These are phyloP conservation scores for Eupithecia dodoneata DNA, from an alignment of 2,888 invertebrate species.

Conservation along the genomic window DNA sequence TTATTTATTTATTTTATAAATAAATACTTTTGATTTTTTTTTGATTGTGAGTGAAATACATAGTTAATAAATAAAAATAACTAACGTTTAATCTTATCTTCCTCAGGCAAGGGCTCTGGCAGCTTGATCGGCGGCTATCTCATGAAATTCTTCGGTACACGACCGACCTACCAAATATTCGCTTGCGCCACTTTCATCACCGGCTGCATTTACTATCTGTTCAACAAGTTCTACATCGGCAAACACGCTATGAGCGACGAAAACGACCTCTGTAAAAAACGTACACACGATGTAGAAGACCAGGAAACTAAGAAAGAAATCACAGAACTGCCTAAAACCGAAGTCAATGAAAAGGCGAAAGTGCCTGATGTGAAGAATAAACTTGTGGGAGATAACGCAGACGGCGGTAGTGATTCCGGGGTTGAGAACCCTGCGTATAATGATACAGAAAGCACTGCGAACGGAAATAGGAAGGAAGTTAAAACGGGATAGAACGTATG, in stretches of 20 bases:
- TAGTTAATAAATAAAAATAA: too few relatives aligned
- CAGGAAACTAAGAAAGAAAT: conserved; percentile 59
- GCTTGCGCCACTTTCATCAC: conserved; percentile 85
- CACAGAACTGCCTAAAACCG: conserved; percentile 63
- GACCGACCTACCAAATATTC: conserved; percentile 89
- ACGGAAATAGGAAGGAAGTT: conserved; percentile 54
- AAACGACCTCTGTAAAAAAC: conserved; percentile 84
- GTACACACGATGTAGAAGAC: conserved; percentile 68
- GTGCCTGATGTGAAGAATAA: conserved; percentile 47
- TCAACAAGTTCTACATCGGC: conserved; percentile 87
- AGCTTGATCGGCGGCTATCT: conserved; percentile 90
- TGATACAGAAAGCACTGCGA: conserved; percentile 61
- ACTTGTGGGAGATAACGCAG: conserved; percentile 64
- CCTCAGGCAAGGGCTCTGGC: conserved; percentile 89
- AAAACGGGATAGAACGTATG: conserved; percentile 33
- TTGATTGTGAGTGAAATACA: too few relatives aligned
- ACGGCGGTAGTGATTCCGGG: conserved; percentile 79
- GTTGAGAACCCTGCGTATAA: conserved; percentile 76
- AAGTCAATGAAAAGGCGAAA: conserved; percentile 26
- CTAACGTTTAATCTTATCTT: not conserved
- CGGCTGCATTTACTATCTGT: conserved; percentile 87
- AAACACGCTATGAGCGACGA: conserved; percentile 81
- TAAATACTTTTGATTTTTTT: too few relatives aligned
- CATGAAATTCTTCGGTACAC: conserved; percentile 88
- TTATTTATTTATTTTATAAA: too few relatives aligned